Evolutionary conservation across 2,113 vertebrate species (phyloP).

Genomic region (Mustelus asterias): DNA sequence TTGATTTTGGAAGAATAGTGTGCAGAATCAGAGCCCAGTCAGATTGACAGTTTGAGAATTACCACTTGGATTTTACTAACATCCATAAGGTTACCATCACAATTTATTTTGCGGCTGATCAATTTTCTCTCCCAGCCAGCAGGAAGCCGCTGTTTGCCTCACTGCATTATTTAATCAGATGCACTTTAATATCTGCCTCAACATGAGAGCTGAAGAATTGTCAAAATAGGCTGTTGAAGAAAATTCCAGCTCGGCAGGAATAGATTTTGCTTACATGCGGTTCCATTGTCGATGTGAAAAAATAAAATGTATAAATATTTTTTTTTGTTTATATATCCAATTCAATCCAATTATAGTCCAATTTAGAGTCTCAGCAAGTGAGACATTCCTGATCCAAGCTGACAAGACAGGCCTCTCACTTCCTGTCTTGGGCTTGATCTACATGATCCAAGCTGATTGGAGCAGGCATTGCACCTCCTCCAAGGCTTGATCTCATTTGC

Average conservation of each 20-base stretch:
- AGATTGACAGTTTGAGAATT: background rate
- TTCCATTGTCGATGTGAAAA: background rate
- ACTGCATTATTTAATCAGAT: constrained; percentile 15
- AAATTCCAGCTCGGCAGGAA: background rate
- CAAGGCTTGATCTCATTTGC: no score
- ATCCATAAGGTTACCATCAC: background rate
- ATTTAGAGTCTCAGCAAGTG: no score
- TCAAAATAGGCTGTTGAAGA: background rate
- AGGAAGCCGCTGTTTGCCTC: background rate
- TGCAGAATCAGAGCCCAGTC: background rate
- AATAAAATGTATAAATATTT: background rate
- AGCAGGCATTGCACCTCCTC: no score
- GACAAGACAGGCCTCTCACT: no score
- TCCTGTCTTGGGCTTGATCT: no score
- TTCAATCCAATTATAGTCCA: no score
- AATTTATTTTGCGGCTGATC: background rate
- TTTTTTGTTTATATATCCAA: no score
- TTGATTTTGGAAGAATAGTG: background rate
- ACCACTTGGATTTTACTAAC: background rate
- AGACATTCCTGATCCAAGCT: no score
- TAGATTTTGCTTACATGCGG: background rate
- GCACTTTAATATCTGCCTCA: constrained; percentile 2
- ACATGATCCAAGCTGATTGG: no score
- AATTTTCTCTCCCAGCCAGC: background rate
- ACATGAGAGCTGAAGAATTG: background rate